Evolutionary conservation across 2,113 vertebrate genomes (phyloP).

Genomic region (Brienomyrus brachyistius): DNA sequence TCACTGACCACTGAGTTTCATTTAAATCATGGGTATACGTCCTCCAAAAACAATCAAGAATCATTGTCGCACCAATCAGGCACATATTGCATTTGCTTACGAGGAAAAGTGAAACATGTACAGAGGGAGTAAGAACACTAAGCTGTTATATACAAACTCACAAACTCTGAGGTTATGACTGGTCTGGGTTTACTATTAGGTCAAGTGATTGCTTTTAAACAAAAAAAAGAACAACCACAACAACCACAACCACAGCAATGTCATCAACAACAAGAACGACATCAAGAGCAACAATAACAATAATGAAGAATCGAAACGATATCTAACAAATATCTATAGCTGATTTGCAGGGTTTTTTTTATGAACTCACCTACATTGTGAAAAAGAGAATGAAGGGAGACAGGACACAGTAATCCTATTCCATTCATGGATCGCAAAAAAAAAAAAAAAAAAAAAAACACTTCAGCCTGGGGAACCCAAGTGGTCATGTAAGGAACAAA

Average conservation of each 20-base stretch:
- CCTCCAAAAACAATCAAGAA: background rate
- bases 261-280: background rate
- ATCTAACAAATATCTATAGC: constrained; percentile 23
- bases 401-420: background rate
- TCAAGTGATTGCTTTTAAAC: constrained; percentile 23
- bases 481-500: constrained; percentile 17
- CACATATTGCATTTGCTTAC: constrained; percentile 5
- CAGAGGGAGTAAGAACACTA: constrained; percentile 12
- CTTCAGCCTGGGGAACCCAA: constrained; percentile 16
- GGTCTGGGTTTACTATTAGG: constrained; percentile 16
- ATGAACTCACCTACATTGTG: background rate
- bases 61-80: background rate
- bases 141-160: constrained; percentile 20
- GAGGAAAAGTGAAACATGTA: background rate
- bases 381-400: background rate
- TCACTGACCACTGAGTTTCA: background rate
- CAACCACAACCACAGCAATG: background rate
- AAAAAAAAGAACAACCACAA: constrained; percentile 19
- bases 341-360: background rate
- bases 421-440: background rate
- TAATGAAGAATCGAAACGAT: constrained; percentile 23
- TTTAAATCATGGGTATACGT: background rate
- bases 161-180: constrained; percentile 22
- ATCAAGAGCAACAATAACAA: constrained; percentile 14
- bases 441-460: background rate